Evolutionary conservation across 2,888 invertebrate species (phyloP).

Genomic region (Drosophila koepferae): DNA sequence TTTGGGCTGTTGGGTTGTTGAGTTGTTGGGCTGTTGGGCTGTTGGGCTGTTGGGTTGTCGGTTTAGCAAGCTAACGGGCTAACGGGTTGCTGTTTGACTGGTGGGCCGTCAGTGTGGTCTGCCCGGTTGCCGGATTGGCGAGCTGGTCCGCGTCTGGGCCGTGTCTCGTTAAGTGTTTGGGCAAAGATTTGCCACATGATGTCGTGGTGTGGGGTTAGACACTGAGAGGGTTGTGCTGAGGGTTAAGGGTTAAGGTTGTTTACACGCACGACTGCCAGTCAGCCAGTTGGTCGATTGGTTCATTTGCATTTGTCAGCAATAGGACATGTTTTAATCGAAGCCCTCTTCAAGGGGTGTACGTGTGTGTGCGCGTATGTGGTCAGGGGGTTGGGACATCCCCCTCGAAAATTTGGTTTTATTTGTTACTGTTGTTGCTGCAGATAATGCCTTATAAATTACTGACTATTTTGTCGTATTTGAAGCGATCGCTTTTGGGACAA

Average conservation of each 20-base stretch:
- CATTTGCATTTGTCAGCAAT: conserved; percentile 63
- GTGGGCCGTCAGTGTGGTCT: conserved; percentile 5
- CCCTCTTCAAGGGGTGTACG: conserved; percentile 16
- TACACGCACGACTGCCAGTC: conserved; percentile 47
- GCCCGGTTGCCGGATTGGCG: conserved; percentile 11
- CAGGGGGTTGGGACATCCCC: conserved; percentile 32
- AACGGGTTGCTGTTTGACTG: conserved; percentile 31
- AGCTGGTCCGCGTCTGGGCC: conserved; percentile 59
- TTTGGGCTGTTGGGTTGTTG: conserved; percentile 20
- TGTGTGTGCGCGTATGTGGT: conserved; percentile 21
- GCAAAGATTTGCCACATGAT: conserved; percentile 69
- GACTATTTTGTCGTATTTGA: conserved; percentile 71
- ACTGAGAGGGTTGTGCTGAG: conserved; percentile 15
- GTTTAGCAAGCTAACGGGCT: conserved; percentile 34
- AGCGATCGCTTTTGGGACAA: conserved; percentile 73
- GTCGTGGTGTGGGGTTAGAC: conserved; percentile 15
- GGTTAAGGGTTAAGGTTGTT: conserved; percentile 51
- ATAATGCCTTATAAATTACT: conserved; percentile 70
- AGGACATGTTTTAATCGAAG: conserved; percentile 67
- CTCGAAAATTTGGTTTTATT: conserved; percentile 8
- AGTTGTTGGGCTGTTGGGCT: conserved; percentile 5
- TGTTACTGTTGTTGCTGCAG: conserved; percentile 29
- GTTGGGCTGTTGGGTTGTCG: conserved; percentile 20
- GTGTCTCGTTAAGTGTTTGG: conserved; percentile 76
- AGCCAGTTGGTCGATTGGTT: conserved; percentile 55